phyloP scores from a whole-genome alignment of 2,888 invertebrate species.

The Chrysotoxum bicinctum region DNA sequence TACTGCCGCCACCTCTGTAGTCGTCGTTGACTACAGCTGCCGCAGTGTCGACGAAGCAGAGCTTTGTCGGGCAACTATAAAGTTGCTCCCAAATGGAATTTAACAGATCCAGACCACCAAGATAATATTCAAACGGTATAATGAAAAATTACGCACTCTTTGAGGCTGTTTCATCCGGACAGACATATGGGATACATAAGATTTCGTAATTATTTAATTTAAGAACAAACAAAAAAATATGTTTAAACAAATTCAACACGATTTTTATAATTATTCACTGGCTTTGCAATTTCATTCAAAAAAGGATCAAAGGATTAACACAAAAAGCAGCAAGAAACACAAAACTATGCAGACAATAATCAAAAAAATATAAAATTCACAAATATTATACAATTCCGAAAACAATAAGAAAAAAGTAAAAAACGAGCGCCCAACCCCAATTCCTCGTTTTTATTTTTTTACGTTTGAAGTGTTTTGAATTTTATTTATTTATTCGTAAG shows the following conservation, averaged over 20 bases:
- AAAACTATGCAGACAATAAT: conserved; percentile 6
- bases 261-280: conserved; percentile 26
- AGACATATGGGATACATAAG: conserved; percentile 45
- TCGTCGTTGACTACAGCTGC: conserved; percentile 75
- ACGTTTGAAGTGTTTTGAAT: conserved; percentile 7
- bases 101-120: conserved; percentile 80
- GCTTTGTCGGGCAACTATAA: conserved; percentile 81
- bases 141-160: conserved; percentile 40
- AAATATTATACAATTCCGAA: conserved; percentile 25
- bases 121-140: conserved; percentile 53
- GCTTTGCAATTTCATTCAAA: neutral
- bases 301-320: conserved; percentile 5
- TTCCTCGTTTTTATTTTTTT: neutral
- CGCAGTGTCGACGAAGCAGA: conserved; percentile 78
- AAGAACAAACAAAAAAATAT: neutral
- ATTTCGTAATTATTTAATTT: neutral
- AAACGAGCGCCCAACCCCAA: neutral
- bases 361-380: conserved; percentile 4
- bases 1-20: conserved; percentile 65
- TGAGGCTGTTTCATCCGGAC: conserved; percentile 31
- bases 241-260: neutral
- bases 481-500: neutral
- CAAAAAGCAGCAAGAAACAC: conserved; percentile 5
- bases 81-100: conserved; percentile 81
- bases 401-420: neutral